A percentile compares a stretch with the other conserved stretches of the same genome.
Evolutionary conservation across 2,797 vertebrate species (phyloP).

Genomic region (Australoheros facetus): DNA sequence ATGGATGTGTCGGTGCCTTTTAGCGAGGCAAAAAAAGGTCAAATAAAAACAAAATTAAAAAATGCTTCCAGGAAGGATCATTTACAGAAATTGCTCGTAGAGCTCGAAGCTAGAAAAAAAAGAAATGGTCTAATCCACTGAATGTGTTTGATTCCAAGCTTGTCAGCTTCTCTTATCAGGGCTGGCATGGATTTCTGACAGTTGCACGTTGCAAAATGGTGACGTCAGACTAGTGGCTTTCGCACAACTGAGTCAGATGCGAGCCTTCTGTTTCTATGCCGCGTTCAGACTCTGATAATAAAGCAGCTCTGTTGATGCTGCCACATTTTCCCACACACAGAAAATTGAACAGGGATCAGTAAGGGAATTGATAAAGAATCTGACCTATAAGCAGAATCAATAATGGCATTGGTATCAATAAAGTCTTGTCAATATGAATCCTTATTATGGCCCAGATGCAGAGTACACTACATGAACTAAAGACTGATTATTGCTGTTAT

Average conservation of each 20-base stretch:
- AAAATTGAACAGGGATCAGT: background rate
- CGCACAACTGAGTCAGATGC: background rate
- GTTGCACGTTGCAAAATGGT: background rate
- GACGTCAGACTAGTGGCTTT: background rate
- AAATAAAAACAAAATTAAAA: background rate
- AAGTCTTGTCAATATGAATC: background rate
- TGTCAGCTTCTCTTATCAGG: background rate
- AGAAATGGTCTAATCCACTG: background rate
- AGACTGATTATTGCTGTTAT: slow-evolving; percentile 4
- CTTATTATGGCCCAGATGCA: background rate
- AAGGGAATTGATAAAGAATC: background rate
- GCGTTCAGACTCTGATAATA: background rate
- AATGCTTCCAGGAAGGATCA: background rate
- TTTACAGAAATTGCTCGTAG: background rate
- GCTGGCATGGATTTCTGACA: background rate
- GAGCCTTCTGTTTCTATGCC: background rate
- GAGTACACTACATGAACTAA: slow-evolving; percentile 1
- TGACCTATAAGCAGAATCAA: background rate
- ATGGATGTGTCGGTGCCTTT: slow-evolving; percentile 28
- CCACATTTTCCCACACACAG: background rate
- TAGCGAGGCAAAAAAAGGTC: background rate
- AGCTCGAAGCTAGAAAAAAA: background rate
- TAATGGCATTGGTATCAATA: background rate
- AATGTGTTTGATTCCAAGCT: background rate
- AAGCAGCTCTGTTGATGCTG: background rate